Evolutionary conservation across 1,140 invertebrate genomes (phyloP).

Genomic region (Mycetomoellerius zeteki): DNA sequence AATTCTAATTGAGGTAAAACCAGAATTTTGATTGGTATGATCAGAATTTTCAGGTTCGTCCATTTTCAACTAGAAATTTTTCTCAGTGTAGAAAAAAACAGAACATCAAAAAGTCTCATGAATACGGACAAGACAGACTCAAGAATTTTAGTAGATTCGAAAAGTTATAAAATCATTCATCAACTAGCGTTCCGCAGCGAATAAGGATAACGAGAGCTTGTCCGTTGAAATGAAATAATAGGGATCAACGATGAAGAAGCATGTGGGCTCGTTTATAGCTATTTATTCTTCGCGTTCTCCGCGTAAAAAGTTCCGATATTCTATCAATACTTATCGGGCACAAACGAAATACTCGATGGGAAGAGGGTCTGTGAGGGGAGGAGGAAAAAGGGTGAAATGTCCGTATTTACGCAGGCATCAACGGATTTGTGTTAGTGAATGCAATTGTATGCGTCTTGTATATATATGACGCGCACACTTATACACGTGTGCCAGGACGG

Average conservation of each 20-base stretch:
- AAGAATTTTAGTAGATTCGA: not conserved
- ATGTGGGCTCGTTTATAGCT: slow-evolving; percentile 9
- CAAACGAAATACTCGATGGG: not conserved
- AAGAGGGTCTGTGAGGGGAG: not conserved
- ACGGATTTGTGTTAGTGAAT: not conserved
- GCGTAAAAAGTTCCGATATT: slow-evolving; percentile 26
- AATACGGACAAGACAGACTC: not conserved
- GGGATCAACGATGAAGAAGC: not conserved
- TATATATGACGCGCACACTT: slow-evolving; percentile 15
- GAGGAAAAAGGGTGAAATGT: slow-evolving; percentile 1
- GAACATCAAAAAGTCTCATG: not conserved
- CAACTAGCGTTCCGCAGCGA: not conserved
- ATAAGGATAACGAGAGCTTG: not conserved
- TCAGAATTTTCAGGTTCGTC: no score
- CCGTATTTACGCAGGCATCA: slow-evolving; percentile 40
- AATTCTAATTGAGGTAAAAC: no score
- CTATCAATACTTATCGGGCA: slow-evolving; percentile 38
- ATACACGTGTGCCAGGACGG: slow-evolving; percentile 65
- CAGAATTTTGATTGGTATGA: no score
- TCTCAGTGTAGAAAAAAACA: not conserved
- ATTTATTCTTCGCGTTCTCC: not conserved
- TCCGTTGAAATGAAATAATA: not conserved
- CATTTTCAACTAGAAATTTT: no score
- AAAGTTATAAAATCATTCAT: not conserved
- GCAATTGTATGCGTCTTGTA: slow-evolving; percentile 1